Conservation (phyloP, 1,140 invertebrate species). For the Himalopsyche phryganea region DNA sequence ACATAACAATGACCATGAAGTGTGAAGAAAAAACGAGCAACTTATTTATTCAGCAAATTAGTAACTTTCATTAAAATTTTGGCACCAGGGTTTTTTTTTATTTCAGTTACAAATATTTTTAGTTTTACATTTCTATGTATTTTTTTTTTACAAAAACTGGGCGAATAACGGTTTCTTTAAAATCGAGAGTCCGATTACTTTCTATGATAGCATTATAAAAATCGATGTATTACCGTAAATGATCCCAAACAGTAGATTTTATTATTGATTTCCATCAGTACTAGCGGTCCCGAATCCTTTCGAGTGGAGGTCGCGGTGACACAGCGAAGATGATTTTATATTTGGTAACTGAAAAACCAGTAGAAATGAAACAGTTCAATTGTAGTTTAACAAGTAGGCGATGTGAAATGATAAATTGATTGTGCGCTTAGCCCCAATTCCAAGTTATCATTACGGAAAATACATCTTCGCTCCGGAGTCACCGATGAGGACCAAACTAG, state of each 20-base stretch:
- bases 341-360: too few species aligned
- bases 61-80: constrained; percentile 35
- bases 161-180: constrained; percentile 26
- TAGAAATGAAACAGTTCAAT: too few species aligned
- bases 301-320: not conserved
- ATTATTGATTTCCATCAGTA: constrained; percentile 33
- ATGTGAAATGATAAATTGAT: too few species aligned
- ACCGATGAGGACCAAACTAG: too few species aligned
- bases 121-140: not conserved
- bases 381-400: too few species aligned
- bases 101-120: constrained; percentile 23
- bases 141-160: constrained; percentile 26
- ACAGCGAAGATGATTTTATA: too few species aligned
- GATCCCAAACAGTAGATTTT: constrained; percentile 35
- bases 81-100: constrained; percentile 31
- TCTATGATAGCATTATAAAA: constrained; percentile 33
- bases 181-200: constrained; percentile 29
- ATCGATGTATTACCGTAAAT: constrained; percentile 35
- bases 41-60: constrained; percentile 19
- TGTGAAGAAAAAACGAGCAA: too few species aligned
- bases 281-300: not conserved
- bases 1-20: too few species aligned
- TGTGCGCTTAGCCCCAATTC: too few species aligned
- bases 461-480: too few species aligned
- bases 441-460: too few species aligned